Percentiles rank a stretch among this genome's conserved stretches.
These are phyloP conservation scores for Sphenopsis melanotis DNA, from an alignment of 2,797 vertebrate genomes.

Conservation along the genomic window DNA sequence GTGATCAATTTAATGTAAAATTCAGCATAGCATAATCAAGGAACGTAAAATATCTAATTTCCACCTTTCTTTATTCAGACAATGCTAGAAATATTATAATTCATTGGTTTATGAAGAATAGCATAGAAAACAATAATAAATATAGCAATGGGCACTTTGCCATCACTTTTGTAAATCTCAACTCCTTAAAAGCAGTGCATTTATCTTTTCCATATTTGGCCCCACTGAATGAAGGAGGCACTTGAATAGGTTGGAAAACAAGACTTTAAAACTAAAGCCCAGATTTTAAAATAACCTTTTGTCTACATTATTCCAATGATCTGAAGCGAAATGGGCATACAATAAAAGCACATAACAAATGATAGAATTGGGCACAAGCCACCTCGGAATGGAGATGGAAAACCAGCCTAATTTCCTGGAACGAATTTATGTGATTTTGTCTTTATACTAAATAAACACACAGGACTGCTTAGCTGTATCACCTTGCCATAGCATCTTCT, in stretches of 20 bases:
- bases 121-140: not conserved
- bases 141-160: not conserved
- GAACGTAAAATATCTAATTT: not conserved
- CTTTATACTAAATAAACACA: not conserved
- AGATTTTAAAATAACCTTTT: not conserved
- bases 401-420: not conserved
- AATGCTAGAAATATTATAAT: not conserved
- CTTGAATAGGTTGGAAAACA: not conserved
- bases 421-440: accelerated
- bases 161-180: not conserved
- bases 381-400: not conserved
- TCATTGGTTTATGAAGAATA: not conserved
- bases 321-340: not conserved
- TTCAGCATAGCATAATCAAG: not conserved
- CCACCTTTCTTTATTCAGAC: not conserved
- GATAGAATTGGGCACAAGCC: not conserved
- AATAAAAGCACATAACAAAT: not conserved
- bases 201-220: not conserved
- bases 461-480: not conserved
- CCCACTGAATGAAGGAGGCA: not conserved
- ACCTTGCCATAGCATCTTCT: not conserved
- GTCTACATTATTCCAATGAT: not conserved
- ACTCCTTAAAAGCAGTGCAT: not conserved
- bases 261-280: not conserved
- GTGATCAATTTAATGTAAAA: not conserved